A percentile compares a stretch with the other conserved stretches of the same genome.
phyloP scores from a whole-genome alignment of 2,113 vertebrate genomes.

The Puma concolor region DNA sequence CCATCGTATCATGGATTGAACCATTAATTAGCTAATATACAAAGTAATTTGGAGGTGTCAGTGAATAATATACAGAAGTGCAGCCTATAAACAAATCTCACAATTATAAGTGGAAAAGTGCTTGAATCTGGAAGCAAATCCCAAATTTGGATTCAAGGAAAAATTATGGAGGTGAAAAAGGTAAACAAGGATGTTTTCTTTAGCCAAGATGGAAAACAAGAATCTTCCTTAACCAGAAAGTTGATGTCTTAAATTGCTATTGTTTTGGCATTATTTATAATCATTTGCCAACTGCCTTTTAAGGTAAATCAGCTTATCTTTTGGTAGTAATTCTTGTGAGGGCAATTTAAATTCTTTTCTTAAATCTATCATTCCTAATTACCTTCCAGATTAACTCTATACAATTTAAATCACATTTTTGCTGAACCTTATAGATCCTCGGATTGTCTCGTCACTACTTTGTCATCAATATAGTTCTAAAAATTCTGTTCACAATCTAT shows the following conservation, averaged over 20 bases:
- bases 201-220: not conserved
- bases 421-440: not conserved
- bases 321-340: constrained; percentile 33
- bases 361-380: constrained; percentile 63
- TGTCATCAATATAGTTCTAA: constrained; percentile 31
- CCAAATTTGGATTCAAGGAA: not conserved
- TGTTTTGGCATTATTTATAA: constrained; percentile 36
- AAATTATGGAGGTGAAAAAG: not conserved
- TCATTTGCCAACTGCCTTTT: constrained; percentile 33
- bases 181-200: not conserved
- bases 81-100: not conserved
- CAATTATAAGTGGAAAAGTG: not conserved
- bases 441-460: constrained; percentile 5
- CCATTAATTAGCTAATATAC: not conserved
- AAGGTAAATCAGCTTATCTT: not conserved
- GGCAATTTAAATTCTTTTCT: constrained; percentile 48
- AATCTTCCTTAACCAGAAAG: not conserved
- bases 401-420: constrained; percentile 28
- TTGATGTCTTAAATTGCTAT: constrained; percentile 19
- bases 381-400: not conserved
- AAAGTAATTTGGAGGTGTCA: not conserved
- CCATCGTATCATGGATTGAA: not conserved
- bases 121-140: not conserved
- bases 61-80: not conserved
- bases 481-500: not conserved